These are phyloP conservation scores for Brachionus manjavacas DNA, from an alignment of 1,140 invertebrate genomes.

Conservation along the genomic window DNA sequence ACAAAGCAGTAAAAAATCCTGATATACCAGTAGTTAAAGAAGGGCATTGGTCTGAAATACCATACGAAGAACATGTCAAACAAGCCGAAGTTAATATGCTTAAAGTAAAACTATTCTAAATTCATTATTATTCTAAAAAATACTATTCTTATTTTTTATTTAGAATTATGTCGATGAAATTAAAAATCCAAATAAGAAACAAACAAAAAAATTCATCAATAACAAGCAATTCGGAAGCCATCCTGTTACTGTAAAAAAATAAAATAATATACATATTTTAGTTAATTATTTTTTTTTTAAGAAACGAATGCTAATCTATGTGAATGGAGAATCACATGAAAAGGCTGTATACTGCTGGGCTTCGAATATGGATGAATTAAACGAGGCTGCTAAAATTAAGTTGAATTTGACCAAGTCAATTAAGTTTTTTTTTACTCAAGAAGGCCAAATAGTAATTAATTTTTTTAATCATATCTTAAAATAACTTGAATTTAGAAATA, in stretches of 20 bases:
- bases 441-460: conserved; percentile 51
- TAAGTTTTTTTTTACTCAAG: conserved; percentile 50
- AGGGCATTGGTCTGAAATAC: conserved; percentile 55
- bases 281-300: conserved; percentile 43
- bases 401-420: conserved; percentile 52
- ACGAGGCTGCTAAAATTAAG: conserved; percentile 50
- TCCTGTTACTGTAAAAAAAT: conserved; percentile 49
- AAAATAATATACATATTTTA: not conserved
- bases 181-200: conserved; percentile 48
- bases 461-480: not conserved
- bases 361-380: conserved; percentile 50
- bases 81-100: conserved; percentile 51
- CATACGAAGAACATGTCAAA: conserved; percentile 49
- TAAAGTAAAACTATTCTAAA: conserved; percentile 47
- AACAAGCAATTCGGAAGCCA: conserved; percentile 43
- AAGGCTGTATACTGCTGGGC: conserved; percentile 53
- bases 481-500: too few relatives aligned
- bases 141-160: not conserved
- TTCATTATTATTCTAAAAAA: not conserved
- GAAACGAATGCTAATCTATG: conserved; percentile 53
- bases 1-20: conserved; percentile 44
- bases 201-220: not conserved
- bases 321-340: conserved; percentile 54
- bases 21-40: conserved; percentile 53
- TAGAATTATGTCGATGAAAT: conserved; percentile 51